phyloP scores from a whole-genome alignment of 1,140 invertebrate species.

The Caenorhabditis inopinata region DNA sequence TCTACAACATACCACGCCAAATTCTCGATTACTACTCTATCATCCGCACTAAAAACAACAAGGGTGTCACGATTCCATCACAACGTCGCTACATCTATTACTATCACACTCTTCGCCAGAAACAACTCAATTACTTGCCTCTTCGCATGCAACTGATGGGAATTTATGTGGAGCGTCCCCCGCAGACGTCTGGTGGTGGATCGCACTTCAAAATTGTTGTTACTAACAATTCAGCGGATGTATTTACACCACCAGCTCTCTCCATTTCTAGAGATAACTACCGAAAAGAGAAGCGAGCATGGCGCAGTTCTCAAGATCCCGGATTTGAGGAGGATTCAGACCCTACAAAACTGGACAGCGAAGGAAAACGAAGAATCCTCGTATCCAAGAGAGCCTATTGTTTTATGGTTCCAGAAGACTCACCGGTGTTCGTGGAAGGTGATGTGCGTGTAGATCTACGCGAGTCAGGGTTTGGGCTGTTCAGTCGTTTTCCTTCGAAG shows the following conservation, averaged over 20 bases:
- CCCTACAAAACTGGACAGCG: not conserved
- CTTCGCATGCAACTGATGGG: slow-evolving; percentile 57
- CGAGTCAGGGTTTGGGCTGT: not conserved
- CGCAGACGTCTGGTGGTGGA: slow-evolving; percentile 9
- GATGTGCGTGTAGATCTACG: slow-evolving; percentile 61
- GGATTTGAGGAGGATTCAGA: no score
- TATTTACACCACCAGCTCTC: not conserved
- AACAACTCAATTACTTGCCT: slow-evolving; percentile 60
- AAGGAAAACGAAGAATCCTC: not conserved
- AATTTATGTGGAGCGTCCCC: slow-evolving; percentile 61
- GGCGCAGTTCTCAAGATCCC: no score
- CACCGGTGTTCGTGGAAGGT: slow-evolving; percentile 62
- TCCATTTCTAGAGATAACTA: not conserved
- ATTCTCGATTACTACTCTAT: slow-evolving; percentile 74
- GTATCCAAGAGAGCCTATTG: slow-evolving; percentile 59
- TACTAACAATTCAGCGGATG: not conserved
- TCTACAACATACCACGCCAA: slow-evolving; percentile 78
- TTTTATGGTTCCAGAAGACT: slow-evolving; percentile 59
- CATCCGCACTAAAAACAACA: slow-evolving; percentile 64
- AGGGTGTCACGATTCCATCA: slow-evolving; percentile 94
- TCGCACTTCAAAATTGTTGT: not conserved
- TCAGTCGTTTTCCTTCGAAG: slow-evolving; percentile 29
- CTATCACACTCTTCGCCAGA: slow-evolving; percentile 74
- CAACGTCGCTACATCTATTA: slow-evolving; percentile 94
- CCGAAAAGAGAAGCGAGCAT: not conserved